Evolutionary conservation across 64 coral and sea anemone genomes (phyloP).

Genomic region (Stichodactyla mertensii): DNA sequence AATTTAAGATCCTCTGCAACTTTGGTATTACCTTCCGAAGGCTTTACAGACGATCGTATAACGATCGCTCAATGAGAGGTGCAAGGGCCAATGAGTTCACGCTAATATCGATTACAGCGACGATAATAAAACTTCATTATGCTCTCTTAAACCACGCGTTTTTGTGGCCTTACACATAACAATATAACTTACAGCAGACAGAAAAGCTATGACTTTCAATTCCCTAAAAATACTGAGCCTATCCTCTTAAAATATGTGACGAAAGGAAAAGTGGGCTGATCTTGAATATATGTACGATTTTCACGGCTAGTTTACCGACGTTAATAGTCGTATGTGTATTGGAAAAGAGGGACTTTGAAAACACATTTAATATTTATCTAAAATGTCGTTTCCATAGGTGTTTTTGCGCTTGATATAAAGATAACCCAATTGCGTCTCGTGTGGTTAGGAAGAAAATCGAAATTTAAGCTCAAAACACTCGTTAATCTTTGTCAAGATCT

Average conservation of each 20-base stretch:
- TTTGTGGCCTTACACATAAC: neutral
- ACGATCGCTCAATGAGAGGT: slow-evolving; percentile 16
- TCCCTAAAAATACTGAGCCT: neutral
- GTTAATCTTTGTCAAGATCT: neutral
- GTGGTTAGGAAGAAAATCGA: slow-evolving; percentile 7
- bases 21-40: neutral
- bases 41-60: neutral
- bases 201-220: neutral
- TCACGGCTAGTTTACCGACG: neutral
- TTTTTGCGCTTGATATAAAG: neutral
- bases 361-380: neutral
- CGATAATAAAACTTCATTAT: slow-evolving; percentile 23
- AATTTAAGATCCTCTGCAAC: slow-evolving; percentile 11
- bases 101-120: slow-evolving; percentile 15
- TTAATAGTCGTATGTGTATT: neutral
- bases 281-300: no score
- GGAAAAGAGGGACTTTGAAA: neutral
- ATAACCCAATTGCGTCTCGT: neutral
- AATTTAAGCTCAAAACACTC: slow-evolving; percentile 14
- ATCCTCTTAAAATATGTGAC: neutral
- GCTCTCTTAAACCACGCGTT: neutral
- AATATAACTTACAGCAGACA: neutral
- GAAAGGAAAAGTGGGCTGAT: neutral
- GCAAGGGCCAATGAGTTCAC: slow-evolving; percentile 8
- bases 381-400: neutral